phyloP scores from a whole-genome alignment of 2,113 vertebrate genomes.

The Pristiophorus japonicus region DNA sequence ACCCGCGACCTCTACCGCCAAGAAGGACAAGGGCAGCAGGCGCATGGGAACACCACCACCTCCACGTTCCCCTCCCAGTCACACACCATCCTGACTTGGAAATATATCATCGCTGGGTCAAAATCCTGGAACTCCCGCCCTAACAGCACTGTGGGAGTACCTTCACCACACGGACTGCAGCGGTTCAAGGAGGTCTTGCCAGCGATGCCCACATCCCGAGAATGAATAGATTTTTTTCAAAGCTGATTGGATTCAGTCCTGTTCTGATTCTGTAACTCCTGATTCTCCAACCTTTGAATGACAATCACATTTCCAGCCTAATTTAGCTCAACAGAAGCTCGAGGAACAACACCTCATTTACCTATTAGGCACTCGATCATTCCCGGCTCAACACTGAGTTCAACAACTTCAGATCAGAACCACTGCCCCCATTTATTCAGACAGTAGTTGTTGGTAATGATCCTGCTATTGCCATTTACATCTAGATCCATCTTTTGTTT shows the following conservation, averaged over 20 bases:
- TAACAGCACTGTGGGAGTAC: no score
- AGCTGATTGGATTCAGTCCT: not conserved
- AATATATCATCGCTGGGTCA: no score
- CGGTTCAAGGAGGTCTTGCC: no score
- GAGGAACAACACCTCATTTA: not conserved
- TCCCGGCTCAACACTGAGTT: not conserved
- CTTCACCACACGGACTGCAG: no score
- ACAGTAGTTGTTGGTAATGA: not conserved
- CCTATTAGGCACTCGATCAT: not conserved
- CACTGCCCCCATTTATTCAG: no score
- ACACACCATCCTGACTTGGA: no score
- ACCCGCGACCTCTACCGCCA: no score
- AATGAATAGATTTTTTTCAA: not conserved
- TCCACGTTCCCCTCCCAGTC: no score
- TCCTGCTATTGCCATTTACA: not conserved
- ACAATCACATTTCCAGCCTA: not conserved
- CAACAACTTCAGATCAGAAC: not conserved
- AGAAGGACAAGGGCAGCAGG: no score
- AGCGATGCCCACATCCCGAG: no score
- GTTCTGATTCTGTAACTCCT: not conserved
- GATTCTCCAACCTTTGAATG: not conserved
- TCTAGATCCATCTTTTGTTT: not conserved
- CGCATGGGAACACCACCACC: no score
- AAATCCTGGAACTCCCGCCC: no score
- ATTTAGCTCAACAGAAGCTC: not conserved